phyloP scores from a whole-genome alignment of 2,888 invertebrate genomes.

The Meghimatium bilineatum region DNA sequence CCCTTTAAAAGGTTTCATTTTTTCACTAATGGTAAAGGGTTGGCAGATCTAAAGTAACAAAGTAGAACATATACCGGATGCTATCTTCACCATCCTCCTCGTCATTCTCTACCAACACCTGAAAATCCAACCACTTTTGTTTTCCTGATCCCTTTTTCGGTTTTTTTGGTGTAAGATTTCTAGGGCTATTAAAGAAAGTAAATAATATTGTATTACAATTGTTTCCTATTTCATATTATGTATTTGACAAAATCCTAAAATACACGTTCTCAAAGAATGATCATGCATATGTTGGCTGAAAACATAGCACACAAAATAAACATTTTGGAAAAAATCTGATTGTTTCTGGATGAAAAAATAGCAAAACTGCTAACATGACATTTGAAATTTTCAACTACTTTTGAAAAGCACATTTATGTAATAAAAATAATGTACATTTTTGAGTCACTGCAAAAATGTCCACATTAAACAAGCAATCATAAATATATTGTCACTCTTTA shows the following conservation, averaged over 20 bases:
- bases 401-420: too few relatives aligned
- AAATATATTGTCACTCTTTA: too few relatives aligned
- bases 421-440: too few relatives aligned
- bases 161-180: conserved; percentile 31
- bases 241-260: too few relatives aligned
- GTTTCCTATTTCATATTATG: neutral
- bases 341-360: neutral
- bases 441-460: too few relatives aligned
- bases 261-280: neutral
- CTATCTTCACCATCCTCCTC: conserved; percentile 34
- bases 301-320: neutral
- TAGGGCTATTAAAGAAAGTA: conserved; percentile 39
- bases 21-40: neutral
- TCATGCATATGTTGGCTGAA: neutral
- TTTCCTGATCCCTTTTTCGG: conserved; percentile 37
- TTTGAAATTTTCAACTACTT: too few relatives aligned
- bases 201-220: neutral
- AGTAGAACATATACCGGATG: conserved; percentile 30
- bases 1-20: neutral
- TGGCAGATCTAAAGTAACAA: conserved; percentile 33
- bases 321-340: neutral
- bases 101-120: conserved; percentile 33
- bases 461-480: too few relatives aligned
- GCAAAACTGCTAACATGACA: too few relatives aligned
- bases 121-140: conserved; percentile 45